Conservation (phyloP, 2,113 vertebrate genomes). For the Piprites chloris region DNA sequence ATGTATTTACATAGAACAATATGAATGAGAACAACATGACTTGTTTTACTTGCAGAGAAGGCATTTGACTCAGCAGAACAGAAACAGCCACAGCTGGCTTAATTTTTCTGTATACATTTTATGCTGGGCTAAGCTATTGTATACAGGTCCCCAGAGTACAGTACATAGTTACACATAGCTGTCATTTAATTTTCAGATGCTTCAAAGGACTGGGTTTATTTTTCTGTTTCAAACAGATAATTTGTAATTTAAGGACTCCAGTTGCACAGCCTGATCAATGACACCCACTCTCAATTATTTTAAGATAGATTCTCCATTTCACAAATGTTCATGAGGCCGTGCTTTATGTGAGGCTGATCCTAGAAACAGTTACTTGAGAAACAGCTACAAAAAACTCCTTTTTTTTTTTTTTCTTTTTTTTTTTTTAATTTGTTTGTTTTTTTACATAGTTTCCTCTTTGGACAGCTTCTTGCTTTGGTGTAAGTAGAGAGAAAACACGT, state of each 20-base stretch:
- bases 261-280: not conserved
- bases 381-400: not conserved
- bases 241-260: not conserved
- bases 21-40: not conserved
- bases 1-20: slow-evolving; percentile 28
- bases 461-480: not conserved
- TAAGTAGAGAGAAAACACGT: not conserved
- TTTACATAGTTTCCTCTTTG: not conserved
- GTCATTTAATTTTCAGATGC: not conserved
- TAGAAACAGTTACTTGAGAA: not conserved
- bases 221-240: not conserved
- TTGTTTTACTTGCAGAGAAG: slow-evolving; percentile 7
- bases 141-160: not conserved
- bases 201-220: not conserved
- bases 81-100: slow-evolving; percentile 16
- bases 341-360: not conserved
- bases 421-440: not conserved
- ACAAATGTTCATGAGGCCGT: not conserved
- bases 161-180: not conserved
- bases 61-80: slow-evolving; percentile 48
- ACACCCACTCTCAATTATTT: not conserved
- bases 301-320: not conserved
- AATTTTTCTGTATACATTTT: not conserved
- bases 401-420: not conserved
- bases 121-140: not conserved